Evolutionary conservation across 2,888 invertebrate species (phyloP).

Genomic region (Nipponacmea schrenckii): DNA sequence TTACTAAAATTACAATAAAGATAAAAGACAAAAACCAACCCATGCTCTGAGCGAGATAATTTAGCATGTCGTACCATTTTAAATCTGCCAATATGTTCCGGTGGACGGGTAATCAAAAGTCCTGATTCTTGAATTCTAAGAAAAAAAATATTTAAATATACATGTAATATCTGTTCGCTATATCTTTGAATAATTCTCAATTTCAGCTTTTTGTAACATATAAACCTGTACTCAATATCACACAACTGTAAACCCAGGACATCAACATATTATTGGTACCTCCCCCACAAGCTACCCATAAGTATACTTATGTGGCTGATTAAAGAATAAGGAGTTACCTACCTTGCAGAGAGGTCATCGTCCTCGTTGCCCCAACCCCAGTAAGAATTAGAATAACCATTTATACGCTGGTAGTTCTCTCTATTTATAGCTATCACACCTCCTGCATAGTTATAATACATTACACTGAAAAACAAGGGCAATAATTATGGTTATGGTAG

Average conservation of each 20-base stretch:
- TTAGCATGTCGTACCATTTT: slow-evolving; percentile 66
- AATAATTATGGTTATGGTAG: no score
- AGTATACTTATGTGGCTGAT: no score
- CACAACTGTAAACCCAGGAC: no score
- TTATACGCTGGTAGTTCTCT: slow-evolving; percentile 67
- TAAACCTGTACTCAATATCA: no score
- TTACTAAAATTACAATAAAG: no score
- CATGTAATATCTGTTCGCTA: no score
- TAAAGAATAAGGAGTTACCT: neutral
- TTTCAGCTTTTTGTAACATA: no score
- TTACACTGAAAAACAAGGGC: slow-evolving; percentile 54
- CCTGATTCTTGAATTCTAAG: slow-evolving; percentile 64
- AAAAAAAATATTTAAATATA: slow-evolving; percentile 2
- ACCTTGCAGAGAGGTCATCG: slow-evolving; percentile 64
- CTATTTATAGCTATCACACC: slow-evolving; percentile 68
- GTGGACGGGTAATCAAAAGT: slow-evolving; percentile 69
- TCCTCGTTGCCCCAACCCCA: slow-evolving; percentile 68
- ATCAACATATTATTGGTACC: no score
- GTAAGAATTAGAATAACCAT: slow-evolving; percentile 70
- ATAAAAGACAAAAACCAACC: slow-evolving; percentile 35
- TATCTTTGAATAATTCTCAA: no score
- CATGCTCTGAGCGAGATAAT: slow-evolving; percentile 50
- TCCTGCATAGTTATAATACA: slow-evolving; percentile 69
- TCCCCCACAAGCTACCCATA: no score
- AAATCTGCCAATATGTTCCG: slow-evolving; percentile 67